These are phyloP conservation scores for Euphydryas editha DNA, from an alignment of 2,888 invertebrate species.

Conservation along the genomic window DNA sequence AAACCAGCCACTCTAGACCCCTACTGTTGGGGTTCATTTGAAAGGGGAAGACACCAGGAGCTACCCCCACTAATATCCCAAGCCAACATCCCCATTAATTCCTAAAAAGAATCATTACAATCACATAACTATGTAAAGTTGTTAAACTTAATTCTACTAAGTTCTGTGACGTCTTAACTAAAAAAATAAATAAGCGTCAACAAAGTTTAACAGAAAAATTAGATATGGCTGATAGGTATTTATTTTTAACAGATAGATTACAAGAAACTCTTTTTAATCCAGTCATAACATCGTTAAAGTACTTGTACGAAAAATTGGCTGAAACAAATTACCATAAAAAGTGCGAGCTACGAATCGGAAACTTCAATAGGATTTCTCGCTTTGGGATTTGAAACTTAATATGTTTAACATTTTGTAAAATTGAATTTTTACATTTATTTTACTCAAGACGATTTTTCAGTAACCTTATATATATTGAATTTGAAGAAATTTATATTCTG, in stretches of 20 bases:
- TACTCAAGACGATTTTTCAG: neutral
- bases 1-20: too few species aligned
- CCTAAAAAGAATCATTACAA: too few species aligned
- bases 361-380: conserved; percentile 17
- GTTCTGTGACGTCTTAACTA: too few species aligned
- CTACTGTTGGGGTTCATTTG: too few species aligned
- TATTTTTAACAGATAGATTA: neutral
- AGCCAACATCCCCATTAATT: too few species aligned
- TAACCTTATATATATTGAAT: neutral
- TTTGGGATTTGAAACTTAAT: conserved; percentile 14
- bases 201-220: too few species aligned
- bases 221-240: too few species aligned
- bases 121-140: too few species aligned
- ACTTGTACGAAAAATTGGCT: conserved; percentile 16
- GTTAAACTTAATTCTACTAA: too few species aligned
- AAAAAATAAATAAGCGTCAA: too few species aligned
- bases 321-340: conserved; percentile 23
- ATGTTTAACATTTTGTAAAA: conserved; percentile 5
- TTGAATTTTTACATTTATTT: neutral
- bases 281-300: conserved; percentile 7
- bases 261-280: conserved; percentile 3
- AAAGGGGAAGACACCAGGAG: too few species aligned
- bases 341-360: conserved; percentile 21
- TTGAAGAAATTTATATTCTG: neutral
- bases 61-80: too few species aligned